These are phyloP conservation scores for Osmoderma eremita DNA, from an alignment of 2,888 invertebrate genomes.

Conservation along the genomic window DNA sequence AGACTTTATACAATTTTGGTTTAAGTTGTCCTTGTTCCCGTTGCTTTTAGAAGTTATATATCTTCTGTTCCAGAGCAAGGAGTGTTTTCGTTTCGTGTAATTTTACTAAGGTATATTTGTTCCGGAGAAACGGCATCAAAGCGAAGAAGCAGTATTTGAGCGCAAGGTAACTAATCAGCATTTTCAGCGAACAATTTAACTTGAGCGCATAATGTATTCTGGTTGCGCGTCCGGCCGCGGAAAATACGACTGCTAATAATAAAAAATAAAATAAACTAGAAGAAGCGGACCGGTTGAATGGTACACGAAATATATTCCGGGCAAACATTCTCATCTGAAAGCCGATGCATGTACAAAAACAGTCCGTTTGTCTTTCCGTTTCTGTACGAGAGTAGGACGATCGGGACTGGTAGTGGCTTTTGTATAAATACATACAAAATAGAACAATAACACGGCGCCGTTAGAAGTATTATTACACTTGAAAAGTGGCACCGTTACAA, in stretches of 20 bases:
- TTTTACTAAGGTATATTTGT: slow-evolving; percentile 23
- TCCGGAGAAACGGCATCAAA: slow-evolving; percentile 1
- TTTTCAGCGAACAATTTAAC: slow-evolving; percentile 50
- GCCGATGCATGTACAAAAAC: slow-evolving; percentile 53
- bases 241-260: slow-evolving; percentile 52
- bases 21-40: no score
- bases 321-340: slow-evolving; percentile 45
- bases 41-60: no score
- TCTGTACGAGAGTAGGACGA: slow-evolving; percentile 45
- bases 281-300: slow-evolving; percentile 46
- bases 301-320: slow-evolving; percentile 51
- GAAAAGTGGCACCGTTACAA: slow-evolving; percentile 20
- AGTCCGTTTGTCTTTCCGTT: slow-evolving; percentile 54
- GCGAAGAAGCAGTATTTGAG: slow-evolving; percentile 8
- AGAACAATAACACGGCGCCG: slow-evolving; percentile 43
- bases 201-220: slow-evolving; percentile 49
- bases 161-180: slow-evolving; percentile 40
- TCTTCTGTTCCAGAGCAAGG: no score
- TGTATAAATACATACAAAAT: slow-evolving; percentile 60
- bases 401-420: slow-evolving; percentile 43
- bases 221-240: slow-evolving; percentile 49
- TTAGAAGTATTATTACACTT: slow-evolving; percentile 37
- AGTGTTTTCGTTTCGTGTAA: slow-evolving; percentile 4
- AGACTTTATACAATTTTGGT: no score
- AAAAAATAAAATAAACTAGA: slow-evolving; percentile 48